phyloP scores from a whole-genome alignment of 2,888 invertebrate genomes.

The Himalopsyche tibetana region DNA sequence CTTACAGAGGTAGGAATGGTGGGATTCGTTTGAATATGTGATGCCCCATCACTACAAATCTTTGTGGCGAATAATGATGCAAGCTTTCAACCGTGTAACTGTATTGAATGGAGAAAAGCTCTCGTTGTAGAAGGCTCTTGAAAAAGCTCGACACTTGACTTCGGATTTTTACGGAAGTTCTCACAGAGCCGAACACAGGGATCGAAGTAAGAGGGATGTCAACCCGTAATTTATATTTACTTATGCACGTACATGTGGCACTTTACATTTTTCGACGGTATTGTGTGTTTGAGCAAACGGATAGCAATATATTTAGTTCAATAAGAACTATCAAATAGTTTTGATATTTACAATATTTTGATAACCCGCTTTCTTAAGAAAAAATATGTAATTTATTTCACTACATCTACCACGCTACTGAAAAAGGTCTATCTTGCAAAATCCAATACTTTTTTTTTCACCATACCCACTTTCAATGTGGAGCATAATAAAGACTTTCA shows the following conservation, averaged over 20 bases:
- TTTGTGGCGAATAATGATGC: conserved; percentile 47
- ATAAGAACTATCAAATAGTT: no score
- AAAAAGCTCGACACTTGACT: conserved; percentile 48
- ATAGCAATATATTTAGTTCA: no score
- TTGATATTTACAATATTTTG: no score
- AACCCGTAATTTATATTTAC: conserved; percentile 21
- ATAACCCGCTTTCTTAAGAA: no score
- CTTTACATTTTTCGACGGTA: not conserved
- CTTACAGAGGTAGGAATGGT: no score
- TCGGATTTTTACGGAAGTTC: conserved; percentile 32
- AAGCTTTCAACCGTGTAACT: conserved; percentile 45
- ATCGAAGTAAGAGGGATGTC: conserved; percentile 26
- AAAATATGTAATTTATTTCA: no score
- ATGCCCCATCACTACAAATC: not conserved
- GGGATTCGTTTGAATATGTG: not conserved
- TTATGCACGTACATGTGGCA: not conserved
- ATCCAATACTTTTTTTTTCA: no score
- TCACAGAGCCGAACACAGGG: not conserved
- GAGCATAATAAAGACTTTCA: no score
- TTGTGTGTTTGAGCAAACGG: no score
- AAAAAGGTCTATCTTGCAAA: no score
- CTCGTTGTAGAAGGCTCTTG: conserved; percentile 34
- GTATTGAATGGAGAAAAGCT: conserved; percentile 55
- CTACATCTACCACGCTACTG: no score
- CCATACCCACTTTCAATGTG: no score